A percentile compares a stretch with the other conserved stretches of the same genome.
Evolutionary conservation across 2,797 vertebrate species (phyloP).

Genomic region (Oceanodroma leucorhoa): DNA sequence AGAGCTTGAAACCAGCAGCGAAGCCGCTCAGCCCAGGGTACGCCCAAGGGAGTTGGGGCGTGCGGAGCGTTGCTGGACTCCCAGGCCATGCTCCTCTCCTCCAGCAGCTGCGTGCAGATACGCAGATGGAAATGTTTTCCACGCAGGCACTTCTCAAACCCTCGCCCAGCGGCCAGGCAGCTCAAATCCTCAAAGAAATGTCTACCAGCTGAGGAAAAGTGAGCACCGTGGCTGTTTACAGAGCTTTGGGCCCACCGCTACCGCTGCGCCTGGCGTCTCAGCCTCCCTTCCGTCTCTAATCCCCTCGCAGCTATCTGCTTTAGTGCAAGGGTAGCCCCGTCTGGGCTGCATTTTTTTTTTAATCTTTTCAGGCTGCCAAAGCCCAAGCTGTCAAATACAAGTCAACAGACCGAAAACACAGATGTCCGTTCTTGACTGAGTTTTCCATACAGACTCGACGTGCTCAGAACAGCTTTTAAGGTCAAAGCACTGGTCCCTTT

Average conservation of each 20-base stretch:
- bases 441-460: background rate
- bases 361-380: constrained; percentile 31
- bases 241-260: background rate
- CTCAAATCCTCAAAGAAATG: background rate
- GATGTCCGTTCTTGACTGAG: background rate
- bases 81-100: background rate
- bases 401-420: constrained; percentile 39
- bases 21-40: background rate
- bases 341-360: background rate
- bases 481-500: background rate
- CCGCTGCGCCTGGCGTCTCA: background rate
- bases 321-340: background rate
- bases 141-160: background rate
- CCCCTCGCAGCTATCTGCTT: background rate
- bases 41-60: fast-evolving
- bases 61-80: background rate
- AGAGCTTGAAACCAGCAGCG: background rate
- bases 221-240: background rate
- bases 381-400: constrained; percentile 40
- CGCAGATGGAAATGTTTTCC: background rate
- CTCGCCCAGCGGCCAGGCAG: background rate
- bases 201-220: background rate
- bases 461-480: constrained; percentile 10
- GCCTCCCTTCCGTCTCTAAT: background rate
- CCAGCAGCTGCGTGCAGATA: background rate